A percentile compares a stretch with the other conserved stretches of the same genome.
Conservation (phyloP, 2,113 vertebrate genomes). For the Sinocyclocheilus anshuiensis region DNA sequence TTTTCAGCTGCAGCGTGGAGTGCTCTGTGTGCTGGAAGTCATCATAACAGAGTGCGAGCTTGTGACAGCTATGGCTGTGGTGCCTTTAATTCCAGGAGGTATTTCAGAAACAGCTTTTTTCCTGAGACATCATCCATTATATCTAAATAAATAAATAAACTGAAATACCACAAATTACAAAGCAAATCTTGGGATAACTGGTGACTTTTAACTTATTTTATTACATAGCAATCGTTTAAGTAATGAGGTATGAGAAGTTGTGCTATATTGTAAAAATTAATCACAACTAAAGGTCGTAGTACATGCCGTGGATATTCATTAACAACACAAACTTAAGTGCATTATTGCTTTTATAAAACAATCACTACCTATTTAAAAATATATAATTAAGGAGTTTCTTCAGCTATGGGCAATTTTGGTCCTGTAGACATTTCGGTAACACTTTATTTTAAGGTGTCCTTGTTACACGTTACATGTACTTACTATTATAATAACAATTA, state of each 20-base stretch:
- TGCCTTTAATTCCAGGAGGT: conserved; percentile 66
- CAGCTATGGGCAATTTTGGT: too few relatives aligned
- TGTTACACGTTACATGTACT: too few relatives aligned
- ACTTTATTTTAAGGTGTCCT: too few relatives aligned
- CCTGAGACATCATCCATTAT: neutral
- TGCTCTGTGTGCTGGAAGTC: conserved; percentile 63
- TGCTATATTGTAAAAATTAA: neutral
- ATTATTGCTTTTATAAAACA: too few relatives aligned
- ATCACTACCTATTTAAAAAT: too few relatives aligned
- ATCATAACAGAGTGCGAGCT: conserved; percentile 68
- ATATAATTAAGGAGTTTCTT: neutral
- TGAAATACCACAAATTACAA: neutral
- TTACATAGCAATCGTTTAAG: neutral
- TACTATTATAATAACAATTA: too few relatives aligned
- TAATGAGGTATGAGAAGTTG: neutral
- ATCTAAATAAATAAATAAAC: neutral
- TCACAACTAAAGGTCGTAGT: too few relatives aligned
- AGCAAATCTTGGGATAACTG: neutral
- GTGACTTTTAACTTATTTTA: neutral
- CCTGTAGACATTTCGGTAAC: too few relatives aligned
- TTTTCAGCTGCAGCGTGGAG: conserved; percentile 61
- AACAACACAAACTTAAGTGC: neutral
- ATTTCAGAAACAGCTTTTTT: neutral
- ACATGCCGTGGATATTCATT: neutral
- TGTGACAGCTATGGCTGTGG: conserved; percentile 68